Conservation (phyloP, 2,113 vertebrate genomes). For the Odocoileus virginianus region DNA sequence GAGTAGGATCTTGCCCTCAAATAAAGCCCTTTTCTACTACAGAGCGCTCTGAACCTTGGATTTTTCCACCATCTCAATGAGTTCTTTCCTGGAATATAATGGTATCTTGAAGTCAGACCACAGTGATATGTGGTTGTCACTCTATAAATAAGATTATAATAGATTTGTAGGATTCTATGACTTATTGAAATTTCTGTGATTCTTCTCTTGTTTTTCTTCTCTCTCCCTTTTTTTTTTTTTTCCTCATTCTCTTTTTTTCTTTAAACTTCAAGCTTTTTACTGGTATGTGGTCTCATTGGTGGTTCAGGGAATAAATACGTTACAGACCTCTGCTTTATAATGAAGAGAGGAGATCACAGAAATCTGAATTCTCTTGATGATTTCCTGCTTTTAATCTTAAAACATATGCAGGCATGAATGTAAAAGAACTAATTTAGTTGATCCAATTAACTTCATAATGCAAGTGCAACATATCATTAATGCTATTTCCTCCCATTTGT, state of each 20-base stretch:
- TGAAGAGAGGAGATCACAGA: neutral
- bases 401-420: constrained; percentile 21
- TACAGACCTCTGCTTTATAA: neutral
- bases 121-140: neutral
- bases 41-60: neutral
- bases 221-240: fast-evolving
- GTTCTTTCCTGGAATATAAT: neutral
- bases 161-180: neutral
- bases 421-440: constrained; percentile 51
- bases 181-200: neutral
- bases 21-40: neutral
- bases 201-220: neutral
- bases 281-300: neutral
- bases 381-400: constrained; percentile 11
- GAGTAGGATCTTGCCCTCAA: neutral
- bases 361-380: neutral
- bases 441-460: constrained; percentile 57
- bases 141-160: neutral
- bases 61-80: neutral
- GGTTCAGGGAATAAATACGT: neutral
- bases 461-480: constrained; percentile 37
- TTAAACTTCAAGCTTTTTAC: neutral
- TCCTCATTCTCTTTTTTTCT: neutral
- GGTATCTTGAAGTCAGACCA: neutral
- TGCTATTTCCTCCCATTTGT: constrained; percentile 36